Base-by-base conservation (phyloP, 64 coral and sea anemone genomes). In the Montipora sp. region DNA sequence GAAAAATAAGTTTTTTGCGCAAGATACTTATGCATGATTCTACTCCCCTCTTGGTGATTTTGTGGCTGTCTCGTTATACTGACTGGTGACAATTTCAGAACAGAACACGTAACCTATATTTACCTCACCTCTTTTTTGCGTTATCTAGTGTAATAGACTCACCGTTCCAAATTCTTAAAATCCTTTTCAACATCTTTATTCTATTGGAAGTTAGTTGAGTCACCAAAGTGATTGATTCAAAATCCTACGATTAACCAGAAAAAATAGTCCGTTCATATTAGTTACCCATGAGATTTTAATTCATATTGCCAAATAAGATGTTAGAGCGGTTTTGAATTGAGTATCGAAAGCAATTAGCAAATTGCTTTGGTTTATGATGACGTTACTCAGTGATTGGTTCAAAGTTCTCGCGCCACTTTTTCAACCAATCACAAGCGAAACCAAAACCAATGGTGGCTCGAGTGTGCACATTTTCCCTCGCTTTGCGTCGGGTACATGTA, bases 151-250 rank as follows among this genome's bases (percentile, higher is more conserved):
- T 48, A 14, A 71, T 20, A 6, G 11, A 11, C 61, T 70, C 65
- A 85, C 82, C 82, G 68, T 73, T 85, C 82, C 82, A 85, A 51
- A 85, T 11, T 85, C 82, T 69, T 51, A 85, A 71, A 72, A 8
- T 85, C 46, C 82, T 85, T 65, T 85, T 85, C 65, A 85, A 8
- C 44, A 85, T 85, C 8, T 16, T 85, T 71, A 85, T 50, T 47
- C 82, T 70, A 5, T 85, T 51, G 10, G 65, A 85, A 8, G 82
- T 85, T 51, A 85, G 65, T 44, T 85, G 82, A 22, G 82, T 85
- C 82, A 85, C 82, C 4, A 71, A 50, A 13, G 82, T 85, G 82
- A 85, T 71, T 12, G 82, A 61, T 8, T 85, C 82, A 22, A 59
- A 85, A 50, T 85, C 82, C 82, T 85, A 49, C 18, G 3, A 72